A percentile compares a stretch with the other conserved stretches of the same genome.
Evolutionary conservation across 2,797 vertebrate species (phyloP).

Genomic region (Artibeus jamaicensis): DNA sequence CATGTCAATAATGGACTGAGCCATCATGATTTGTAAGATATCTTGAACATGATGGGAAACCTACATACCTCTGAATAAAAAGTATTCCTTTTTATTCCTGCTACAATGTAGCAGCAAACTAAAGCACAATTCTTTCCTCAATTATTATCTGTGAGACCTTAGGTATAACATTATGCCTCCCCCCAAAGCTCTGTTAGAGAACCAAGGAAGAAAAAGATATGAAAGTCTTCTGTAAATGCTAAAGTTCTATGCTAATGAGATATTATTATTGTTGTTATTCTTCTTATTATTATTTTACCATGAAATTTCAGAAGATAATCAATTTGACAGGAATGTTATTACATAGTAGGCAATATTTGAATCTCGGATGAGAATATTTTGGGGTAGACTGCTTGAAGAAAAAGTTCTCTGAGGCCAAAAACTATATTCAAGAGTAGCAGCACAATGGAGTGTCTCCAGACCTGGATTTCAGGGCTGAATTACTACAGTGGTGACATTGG

Average conservation of each 20-base stretch:
- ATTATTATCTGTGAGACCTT: background rate
- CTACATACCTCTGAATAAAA: background rate
- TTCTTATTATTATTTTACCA: background rate
- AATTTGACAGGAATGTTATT: background rate
- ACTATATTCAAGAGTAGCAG: background rate
- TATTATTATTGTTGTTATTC: background rate
- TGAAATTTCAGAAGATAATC: background rate
- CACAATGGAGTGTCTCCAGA: background rate
- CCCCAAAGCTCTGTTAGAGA: background rate
- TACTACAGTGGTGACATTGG: background rate
- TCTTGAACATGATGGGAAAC: background rate
- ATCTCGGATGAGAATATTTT: background rate
- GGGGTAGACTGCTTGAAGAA: background rate
- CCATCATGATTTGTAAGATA: background rate
- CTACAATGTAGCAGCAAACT: background rate
- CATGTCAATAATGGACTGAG: background rate
- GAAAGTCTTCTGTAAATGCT: background rate
- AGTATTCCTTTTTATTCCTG: background rate
- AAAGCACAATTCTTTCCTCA: background rate
- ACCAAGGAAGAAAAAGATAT: background rate
- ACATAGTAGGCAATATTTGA: background rate
- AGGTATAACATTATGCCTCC: background rate
- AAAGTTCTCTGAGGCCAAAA: slow-evolving; percentile 25
- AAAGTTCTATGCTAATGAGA: background rate
- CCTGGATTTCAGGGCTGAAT: background rate